phyloP scores from a whole-genome alignment of 2,113 vertebrate species.

The Sitta europaea region DNA sequence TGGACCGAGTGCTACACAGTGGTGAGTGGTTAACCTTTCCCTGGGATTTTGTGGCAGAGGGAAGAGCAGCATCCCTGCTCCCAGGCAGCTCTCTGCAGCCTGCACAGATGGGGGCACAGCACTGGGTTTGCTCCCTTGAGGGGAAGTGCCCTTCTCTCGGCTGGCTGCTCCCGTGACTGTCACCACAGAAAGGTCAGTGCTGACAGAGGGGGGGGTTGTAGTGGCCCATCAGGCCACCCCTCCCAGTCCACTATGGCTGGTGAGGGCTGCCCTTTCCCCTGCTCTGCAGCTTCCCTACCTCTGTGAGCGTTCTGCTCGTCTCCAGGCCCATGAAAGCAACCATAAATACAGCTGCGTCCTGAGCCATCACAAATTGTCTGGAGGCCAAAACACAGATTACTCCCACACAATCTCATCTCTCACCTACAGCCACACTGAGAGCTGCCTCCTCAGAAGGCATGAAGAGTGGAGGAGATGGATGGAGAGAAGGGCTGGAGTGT shows the following conservation, averaged over 20 bases:
- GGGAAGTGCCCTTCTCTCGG: not conserved
- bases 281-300: not conserved
- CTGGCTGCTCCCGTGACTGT: not conserved
- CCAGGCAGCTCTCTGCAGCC: rapidly evolving
- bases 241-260: not conserved
- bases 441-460: not conserved
- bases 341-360: not conserved
- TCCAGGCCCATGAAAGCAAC: not conserved
- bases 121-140: not conserved
- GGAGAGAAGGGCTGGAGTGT: not conserved
- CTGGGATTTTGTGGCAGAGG: not conserved
- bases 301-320: rapidly evolving
- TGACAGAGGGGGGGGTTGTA: rapidly evolving
- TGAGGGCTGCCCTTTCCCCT: not conserved
- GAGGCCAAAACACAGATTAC: slow-evolving; percentile 21
- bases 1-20: not conserved
- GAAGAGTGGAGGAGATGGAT: not conserved
- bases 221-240: not conserved
- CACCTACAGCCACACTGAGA: slow-evolving; percentile 30
- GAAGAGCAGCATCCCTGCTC: not conserved
- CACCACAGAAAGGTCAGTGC: not conserved
- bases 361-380: not conserved
- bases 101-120: rapidly evolving
- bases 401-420: not conserved
- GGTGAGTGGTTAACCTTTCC: rapidly evolving